Conservation (phyloP, 1,140 invertebrate species). For the Solenopsis fugax region DNA sequence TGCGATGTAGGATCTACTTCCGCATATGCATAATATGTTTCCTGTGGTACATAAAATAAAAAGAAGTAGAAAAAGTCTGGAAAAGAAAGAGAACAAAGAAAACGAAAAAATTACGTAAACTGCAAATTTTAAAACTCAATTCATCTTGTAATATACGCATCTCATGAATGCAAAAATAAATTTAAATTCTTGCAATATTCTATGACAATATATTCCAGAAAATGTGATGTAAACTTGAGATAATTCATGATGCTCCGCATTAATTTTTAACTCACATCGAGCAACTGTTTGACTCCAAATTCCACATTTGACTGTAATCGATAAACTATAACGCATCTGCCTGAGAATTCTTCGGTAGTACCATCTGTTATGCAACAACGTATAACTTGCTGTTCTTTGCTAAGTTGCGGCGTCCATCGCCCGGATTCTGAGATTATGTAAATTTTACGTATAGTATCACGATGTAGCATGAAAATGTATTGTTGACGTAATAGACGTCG, state of each 20-base stretch:
- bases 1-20: constrained; percentile 80
- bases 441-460: constrained; percentile 25
- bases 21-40: constrained; percentile 82
- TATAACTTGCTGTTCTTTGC: constrained; percentile 82
- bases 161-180: background rate
- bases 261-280: constrained; percentile 83
- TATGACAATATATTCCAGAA: background rate
- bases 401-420: constrained; percentile 82
- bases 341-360: constrained; percentile 83
- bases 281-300: constrained; percentile 87
- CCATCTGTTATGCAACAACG: constrained; percentile 87
- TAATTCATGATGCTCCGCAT: background rate
- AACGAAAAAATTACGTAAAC: background rate
- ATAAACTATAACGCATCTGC: constrained; percentile 87
- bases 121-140: background rate
- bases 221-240: background rate
- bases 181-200: constrained; percentile 13
- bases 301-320: constrained; percentile 84
- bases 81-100: background rate
- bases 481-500: constrained; percentile 2
- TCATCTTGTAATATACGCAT: background rate
- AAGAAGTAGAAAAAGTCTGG: background rate
- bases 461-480: background rate
- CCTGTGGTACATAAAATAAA: constrained; percentile 72
- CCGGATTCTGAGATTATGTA: constrained; percentile 85